These are phyloP conservation scores for Napeogenes sylphis DNA, from an alignment of 2,888 invertebrate species.

Conservation along the genomic window DNA sequence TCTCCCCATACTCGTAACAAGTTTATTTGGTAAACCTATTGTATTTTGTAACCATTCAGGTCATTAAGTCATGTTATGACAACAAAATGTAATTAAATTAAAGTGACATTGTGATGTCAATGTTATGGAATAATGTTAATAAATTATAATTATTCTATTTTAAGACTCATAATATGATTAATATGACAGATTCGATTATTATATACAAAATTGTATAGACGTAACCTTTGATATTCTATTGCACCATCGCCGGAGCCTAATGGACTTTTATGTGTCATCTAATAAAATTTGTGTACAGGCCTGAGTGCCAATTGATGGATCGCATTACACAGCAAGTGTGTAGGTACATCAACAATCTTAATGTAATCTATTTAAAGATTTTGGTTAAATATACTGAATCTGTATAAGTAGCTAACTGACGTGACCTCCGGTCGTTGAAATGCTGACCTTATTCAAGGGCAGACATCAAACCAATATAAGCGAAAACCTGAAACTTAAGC, in stretches of 20 bases:
- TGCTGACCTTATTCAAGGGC: slow-evolving; percentile 10
- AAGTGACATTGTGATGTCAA: too few species aligned
- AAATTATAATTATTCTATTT: too few species aligned
- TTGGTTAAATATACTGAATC: not conserved
- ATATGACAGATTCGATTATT: not conserved
- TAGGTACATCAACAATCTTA: slow-evolving; percentile 7
- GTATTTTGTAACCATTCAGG: too few species aligned
- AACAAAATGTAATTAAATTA: too few species aligned
- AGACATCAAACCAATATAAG: slow-evolving; percentile 9
- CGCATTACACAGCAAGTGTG: slow-evolving; percentile 21
- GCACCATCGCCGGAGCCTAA: slow-evolving; percentile 43
- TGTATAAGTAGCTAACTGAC: not conserved
- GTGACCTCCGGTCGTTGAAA: not conserved
- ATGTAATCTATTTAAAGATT: slow-evolving; percentile 6
- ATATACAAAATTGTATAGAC: slow-evolving; percentile 23
- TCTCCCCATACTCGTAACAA: too few species aligned
- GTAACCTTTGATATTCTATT: slow-evolving; percentile 52
- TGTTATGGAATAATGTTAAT: too few species aligned
- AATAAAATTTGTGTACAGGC: slow-evolving; percentile 51
- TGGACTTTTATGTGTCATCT: slow-evolving; percentile 57
- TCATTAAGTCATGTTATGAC: too few species aligned
- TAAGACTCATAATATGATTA: too few species aligned
- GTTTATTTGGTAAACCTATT: too few species aligned
- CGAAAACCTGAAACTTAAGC: not conserved
- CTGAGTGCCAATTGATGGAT: slow-evolving; percentile 50